Percentiles rank a stretch among this genome's conserved stretches.
Conservation (phyloP, 53 echinoderm and acorn worm species). For the Crossaster papposus region DNA sequence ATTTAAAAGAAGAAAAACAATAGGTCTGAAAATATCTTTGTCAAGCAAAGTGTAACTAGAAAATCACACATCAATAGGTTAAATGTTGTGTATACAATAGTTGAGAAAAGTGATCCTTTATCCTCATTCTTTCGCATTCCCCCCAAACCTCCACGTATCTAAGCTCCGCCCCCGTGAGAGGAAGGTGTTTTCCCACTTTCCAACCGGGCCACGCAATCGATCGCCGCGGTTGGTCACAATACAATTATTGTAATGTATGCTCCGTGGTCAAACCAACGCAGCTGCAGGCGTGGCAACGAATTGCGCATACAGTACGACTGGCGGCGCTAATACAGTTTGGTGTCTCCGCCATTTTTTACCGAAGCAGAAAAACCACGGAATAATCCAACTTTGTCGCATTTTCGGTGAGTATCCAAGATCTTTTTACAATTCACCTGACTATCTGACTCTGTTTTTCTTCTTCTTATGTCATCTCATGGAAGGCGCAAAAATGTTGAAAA, state of each 20-base stretch:
- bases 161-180: not conserved
- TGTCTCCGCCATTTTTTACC: not conserved
- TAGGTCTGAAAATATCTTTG: too few species aligned
- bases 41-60: too few species aligned
- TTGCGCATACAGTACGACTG: not conserved
- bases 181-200: not conserved
- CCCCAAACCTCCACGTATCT: not conserved
- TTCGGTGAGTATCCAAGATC: not conserved
- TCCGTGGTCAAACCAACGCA: too few species aligned
- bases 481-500: too few species aligned
- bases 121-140: not conserved
- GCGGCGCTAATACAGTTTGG: not conserved
- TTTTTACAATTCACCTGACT: too few species aligned
- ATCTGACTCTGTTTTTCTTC: too few species aligned
- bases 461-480: too few species aligned
- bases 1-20: too few species aligned
- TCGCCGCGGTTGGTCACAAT: not conserved
- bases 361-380: not conserved
- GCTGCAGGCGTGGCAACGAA: not conserved
- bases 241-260: too few species aligned
- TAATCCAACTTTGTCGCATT: not conserved
- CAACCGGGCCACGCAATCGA: not conserved
- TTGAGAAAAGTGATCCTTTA: too few species aligned
- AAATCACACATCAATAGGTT: too few species aligned
- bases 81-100: too few species aligned